phyloP scores from a whole-genome alignment of 2,888 invertebrate genomes.

The Falcaria lacertinaria region DNA sequence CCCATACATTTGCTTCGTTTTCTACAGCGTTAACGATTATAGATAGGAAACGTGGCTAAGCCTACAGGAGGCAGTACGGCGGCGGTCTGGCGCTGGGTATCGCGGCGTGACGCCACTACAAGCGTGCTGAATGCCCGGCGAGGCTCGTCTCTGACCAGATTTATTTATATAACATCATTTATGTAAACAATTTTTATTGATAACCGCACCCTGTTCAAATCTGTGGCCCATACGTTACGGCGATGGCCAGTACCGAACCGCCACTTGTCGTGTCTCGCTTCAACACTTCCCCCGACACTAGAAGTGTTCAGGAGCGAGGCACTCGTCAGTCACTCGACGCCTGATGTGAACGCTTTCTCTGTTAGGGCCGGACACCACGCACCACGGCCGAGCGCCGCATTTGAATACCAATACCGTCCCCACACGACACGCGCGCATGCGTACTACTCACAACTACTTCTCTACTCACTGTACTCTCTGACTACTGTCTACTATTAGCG shows the following conservation, averaged over 20 bases:
- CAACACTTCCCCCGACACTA: neutral
- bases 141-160: no score
- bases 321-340: slow-evolving; percentile 6
- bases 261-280: neutral
- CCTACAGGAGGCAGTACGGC: no score
- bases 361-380: slow-evolving; percentile 50
- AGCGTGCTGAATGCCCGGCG: no score
- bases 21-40: no score
- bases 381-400: slow-evolving; percentile 80
- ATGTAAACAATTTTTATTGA: no score
- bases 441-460: slow-evolving; percentile 74
- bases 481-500: slow-evolving; percentile 72
- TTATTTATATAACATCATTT: no score
- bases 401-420: slow-evolving; percentile 86
- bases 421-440: slow-evolving; percentile 79
- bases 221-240: slow-evolving; percentile 3
- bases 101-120: neutral
- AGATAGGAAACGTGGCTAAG: no score
- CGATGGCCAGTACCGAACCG: slow-evolving; percentile 5
- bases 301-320: slow-evolving; percentile 1
- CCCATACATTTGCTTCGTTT: no score
- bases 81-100: slow-evolving; percentile 2
- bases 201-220: neutral
- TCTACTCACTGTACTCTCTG: slow-evolving; percentile 74
- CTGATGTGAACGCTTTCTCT: slow-evolving; percentile 20